phyloP scores from a whole-genome alignment of 2,888 invertebrate genomes.

The Mycalesis mineus region DNA sequence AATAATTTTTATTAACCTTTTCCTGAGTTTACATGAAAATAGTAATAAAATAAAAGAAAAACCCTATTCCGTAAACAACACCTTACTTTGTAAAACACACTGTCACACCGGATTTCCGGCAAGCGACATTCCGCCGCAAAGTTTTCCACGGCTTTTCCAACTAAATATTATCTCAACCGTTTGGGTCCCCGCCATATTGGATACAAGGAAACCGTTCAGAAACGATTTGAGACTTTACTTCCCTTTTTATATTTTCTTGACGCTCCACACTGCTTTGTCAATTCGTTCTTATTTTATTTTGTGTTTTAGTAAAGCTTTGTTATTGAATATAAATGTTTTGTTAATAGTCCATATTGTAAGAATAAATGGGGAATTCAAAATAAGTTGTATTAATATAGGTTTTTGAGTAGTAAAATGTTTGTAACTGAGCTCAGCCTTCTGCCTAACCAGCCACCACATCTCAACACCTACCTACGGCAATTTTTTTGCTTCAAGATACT shows the following conservation, averaged over 20 bases:
- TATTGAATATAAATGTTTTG: no score
- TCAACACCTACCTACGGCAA: no score
- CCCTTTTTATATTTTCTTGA: slow-evolving; percentile 14
- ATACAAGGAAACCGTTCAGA: slow-evolving; percentile 16
- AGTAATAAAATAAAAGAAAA: no score
- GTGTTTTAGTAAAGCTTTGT: neutral
- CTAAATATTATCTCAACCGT: slow-evolving; percentile 16
- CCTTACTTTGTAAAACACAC: neutral
- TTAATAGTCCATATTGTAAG: no score
- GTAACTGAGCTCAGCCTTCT: no score
- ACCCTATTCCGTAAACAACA: neutral
- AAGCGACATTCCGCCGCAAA: slow-evolving; percentile 1
- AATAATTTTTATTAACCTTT: no score
- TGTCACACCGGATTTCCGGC: slow-evolving; percentile 2
- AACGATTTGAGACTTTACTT: slow-evolving; percentile 12
- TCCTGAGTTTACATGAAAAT: no score
- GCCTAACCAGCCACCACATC: no score
- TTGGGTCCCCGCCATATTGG: slow-evolving; percentile 20
- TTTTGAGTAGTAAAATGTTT: no score
- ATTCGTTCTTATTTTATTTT: slow-evolving; percentile 1
- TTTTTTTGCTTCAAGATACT: no score
- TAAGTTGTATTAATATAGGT: neutral
- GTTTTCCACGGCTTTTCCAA: slow-evolving; percentile 11
- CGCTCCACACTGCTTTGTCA: slow-evolving; percentile 6
- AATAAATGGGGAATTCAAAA: no score